Evolutionary conservation across 2,113 vertebrate species (phyloP).

Genomic region (Azemiops feae): DNA sequence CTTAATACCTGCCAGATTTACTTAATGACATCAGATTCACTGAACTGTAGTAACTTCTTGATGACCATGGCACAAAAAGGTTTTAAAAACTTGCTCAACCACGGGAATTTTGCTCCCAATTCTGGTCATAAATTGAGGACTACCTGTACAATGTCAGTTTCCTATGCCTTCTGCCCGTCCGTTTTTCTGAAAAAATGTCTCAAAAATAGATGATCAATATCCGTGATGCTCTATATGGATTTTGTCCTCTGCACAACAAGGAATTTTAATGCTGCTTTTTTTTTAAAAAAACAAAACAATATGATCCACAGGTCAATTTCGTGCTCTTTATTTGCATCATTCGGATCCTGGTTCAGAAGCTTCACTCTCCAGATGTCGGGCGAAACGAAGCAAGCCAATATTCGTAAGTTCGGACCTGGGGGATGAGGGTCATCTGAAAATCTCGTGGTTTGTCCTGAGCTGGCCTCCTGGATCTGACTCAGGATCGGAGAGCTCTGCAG

Average conservation of each 20-base stretch:
- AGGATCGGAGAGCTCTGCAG: not conserved
- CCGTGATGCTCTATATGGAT: not conserved
- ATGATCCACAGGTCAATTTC: conserved; percentile 81
- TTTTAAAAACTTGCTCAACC: not conserved
- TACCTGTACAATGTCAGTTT: not conserved
- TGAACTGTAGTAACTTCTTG: not conserved
- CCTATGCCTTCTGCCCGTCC: no score
- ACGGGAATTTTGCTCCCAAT: no score
- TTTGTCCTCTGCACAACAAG: not conserved
- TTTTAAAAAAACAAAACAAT: not conserved
- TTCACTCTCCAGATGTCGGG: conserved; percentile 88
- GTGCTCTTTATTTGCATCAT: conserved; percentile 93
- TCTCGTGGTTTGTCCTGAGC: not conserved
- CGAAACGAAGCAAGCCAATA: conserved; percentile 90
- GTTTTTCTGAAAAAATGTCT: not conserved
- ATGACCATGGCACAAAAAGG: not conserved
- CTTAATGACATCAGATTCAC: not conserved
- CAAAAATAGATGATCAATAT: not conserved
- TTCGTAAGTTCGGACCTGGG: conserved; percentile 75
- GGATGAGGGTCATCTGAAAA: not conserved
- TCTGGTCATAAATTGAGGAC: not conserved
- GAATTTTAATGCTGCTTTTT: no score
- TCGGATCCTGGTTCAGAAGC: conserved; percentile 91
- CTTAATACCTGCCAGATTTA: not conserved
- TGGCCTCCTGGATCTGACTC: no score